Evolutionary conservation across 1,140 invertebrate species (phyloP), one percentile per base, ranked within the genome.

Genomic region (Berghia stephanieae): DNA sequence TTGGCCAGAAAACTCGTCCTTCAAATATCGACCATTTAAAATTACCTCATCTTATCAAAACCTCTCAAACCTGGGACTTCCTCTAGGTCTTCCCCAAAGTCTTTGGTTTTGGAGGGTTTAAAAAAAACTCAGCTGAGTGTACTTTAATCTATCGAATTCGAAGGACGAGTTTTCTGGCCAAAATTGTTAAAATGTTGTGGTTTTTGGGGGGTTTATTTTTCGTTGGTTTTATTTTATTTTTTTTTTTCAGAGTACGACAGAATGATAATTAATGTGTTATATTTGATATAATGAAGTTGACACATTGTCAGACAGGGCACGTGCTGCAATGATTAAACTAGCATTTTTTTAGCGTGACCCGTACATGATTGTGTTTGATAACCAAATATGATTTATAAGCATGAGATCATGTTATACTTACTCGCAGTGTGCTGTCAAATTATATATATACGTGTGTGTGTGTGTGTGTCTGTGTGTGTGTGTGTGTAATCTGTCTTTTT

Each of bases 381-480:
- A 57, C 24, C 5, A 57, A 24, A 10, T n/a, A 2, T 24, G 52
- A 57, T 31, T 24, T 13, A 24, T 55, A 0, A 31, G 24, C 52
- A 24, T 6, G 24, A n/a, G n/a, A n/a, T n/a, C n/a, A n/a, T n/a
- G n/a, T n/a, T n/a, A n/a, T n/a, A n/a, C n/a, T n/a, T n/a, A n/a
- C n/a, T n/a, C n/a, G 36, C 6, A 18, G 1, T n/a, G 4, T 31
- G 0, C 27, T 67, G 27, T 27, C n/a, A 8, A n/a, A 49, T 49
- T 49, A 31, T 10, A 31, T 24, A 24, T 10, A 31, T 10, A 31
- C n/a, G 21, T 10, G 21, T 10, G 55, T 60, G 55, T 60, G 21
- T 60, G 21, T 60, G 21, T 60, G 55, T 60, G 55, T 60, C 8
- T 68, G 66, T 34, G 16, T 71, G 69, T 71, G 69, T 71, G 46